Percentiles rank a stretch among this genome's conserved stretches.
Evolutionary conservation across 1,140 invertebrate genomes (phyloP).

Genomic region (Eumeta japonica): DNA sequence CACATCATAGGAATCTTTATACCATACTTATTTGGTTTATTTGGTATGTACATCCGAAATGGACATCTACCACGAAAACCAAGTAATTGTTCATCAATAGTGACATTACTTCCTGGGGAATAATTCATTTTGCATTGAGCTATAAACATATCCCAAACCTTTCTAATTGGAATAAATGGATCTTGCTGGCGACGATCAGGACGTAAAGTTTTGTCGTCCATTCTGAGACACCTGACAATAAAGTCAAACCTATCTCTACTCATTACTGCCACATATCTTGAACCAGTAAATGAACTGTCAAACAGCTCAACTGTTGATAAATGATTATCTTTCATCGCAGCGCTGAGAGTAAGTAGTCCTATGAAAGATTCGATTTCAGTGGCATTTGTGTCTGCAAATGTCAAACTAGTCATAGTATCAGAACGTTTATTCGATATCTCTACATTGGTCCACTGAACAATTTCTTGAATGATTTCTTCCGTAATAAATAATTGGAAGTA

Average conservation of each 20-base stretch:
- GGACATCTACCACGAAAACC: slow-evolving; percentile 22
- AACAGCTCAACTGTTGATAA: not conserved
- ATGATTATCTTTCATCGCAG: too few relatives aligned
- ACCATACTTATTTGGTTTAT: too few relatives aligned
- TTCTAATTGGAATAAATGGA: slow-evolving; percentile 29
- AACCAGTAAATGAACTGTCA: slow-evolving; percentile 6
- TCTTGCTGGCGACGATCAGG: slow-evolving; percentile 15
- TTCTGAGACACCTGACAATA: slow-evolving; percentile 28
- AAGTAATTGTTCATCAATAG: slow-evolving; percentile 39
- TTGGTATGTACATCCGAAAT: slow-evolving; percentile 30
- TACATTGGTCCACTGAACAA: too few relatives aligned
- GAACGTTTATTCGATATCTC: too few relatives aligned
- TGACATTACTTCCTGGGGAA: slow-evolving; percentile 3
- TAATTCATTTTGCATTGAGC: slow-evolving; percentile 21
- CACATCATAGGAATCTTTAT: too few relatives aligned
- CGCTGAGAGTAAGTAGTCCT: not conserved
- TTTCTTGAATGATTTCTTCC: too few relatives aligned
- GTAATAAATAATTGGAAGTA: too few relatives aligned
- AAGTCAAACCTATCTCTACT: too few relatives aligned
- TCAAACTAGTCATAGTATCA: too few relatives aligned
- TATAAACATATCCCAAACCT: slow-evolving; percentile 32
- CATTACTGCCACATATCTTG: slow-evolving; percentile 17
- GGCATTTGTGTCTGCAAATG: not conserved
- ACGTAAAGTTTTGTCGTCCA: slow-evolving; percentile 27
- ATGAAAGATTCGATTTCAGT: not conserved